These are phyloP conservation scores for Mythimna loreyi DNA, from an alignment of 2,888 invertebrate genomes.

Conservation along the genomic window DNA sequence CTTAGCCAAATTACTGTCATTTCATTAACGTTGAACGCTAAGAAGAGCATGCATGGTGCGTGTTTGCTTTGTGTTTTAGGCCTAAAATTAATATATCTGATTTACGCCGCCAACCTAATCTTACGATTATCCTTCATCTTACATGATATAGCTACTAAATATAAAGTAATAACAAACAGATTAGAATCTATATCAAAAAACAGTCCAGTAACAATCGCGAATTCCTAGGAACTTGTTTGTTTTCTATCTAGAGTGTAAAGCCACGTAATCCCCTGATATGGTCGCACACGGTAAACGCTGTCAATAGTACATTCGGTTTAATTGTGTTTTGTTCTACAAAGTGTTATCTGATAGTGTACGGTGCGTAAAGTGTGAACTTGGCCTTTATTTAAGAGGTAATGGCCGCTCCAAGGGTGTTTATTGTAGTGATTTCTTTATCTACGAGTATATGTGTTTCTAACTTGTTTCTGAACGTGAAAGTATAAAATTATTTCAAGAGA, in stretches of 20 bases:
- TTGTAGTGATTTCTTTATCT: slow-evolving; percentile 1
- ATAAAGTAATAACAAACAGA: slow-evolving; percentile 5
- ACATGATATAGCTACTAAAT: background rate
- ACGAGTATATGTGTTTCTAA: background rate
- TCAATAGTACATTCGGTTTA: slow-evolving; percentile 39
- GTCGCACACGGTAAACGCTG: slow-evolving; percentile 22
- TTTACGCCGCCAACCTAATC: too few relatives aligned
- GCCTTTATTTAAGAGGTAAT: slow-evolving; percentile 10
- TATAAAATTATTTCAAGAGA: too few relatives aligned
- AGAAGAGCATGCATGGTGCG: too few relatives aligned
- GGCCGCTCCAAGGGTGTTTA: background rate
- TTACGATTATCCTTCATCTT: background rate
- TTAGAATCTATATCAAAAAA: slow-evolving; percentile 17
- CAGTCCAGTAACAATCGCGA: background rate
- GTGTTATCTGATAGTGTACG: slow-evolving; percentile 42
- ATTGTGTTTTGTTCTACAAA: slow-evolving; percentile 40
- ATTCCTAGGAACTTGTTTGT: slow-evolving; percentile 30
- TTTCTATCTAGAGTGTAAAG: slow-evolving; percentile 39
- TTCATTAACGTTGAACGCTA: too few relatives aligned
- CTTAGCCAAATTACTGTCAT: too few relatives aligned
- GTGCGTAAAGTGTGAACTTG: slow-evolving; percentile 45
- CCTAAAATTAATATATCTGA: too few relatives aligned
- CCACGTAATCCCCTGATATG: slow-evolving; percentile 43
- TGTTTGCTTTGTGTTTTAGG: too few relatives aligned
- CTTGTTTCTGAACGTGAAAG: background rate